Conservation (phyloP, 1,140 invertebrate species). For the Musca vetustissima region DNA sequence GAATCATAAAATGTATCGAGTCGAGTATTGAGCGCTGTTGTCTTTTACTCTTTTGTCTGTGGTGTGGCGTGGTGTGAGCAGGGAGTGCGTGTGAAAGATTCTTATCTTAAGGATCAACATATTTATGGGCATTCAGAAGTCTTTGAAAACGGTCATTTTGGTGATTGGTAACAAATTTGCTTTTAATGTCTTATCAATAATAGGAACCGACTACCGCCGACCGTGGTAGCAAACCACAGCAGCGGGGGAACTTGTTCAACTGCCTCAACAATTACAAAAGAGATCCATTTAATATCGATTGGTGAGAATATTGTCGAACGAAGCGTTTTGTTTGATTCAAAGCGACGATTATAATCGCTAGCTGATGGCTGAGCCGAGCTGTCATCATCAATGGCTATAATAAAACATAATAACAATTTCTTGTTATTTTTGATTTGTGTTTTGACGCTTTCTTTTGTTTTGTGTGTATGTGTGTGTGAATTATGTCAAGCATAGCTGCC, state of each 20-base stretch:
- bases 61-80: no score
- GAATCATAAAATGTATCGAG: no score
- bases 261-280: no score
- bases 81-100: not conserved
- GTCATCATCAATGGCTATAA: no score
- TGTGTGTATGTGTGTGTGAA: no score
- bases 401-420: not conserved
- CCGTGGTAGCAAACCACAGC: not conserved
- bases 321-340: not conserved
- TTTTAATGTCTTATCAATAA: constrained; percentile 4
- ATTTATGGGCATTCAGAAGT: constrained; percentile 6
- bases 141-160: not conserved
- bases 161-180: constrained; percentile 16
- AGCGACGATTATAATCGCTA: not conserved
- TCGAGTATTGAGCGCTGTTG: no score
- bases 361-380: no score
- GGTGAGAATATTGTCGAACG: no score
- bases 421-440: constrained; percentile 13
- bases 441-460: constrained; percentile 15
- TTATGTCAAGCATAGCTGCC: no score
- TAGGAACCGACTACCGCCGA: not conserved
- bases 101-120: constrained; percentile 9
- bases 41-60: no score
- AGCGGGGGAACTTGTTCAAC: not conserved
- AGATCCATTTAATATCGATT: no score